Percentiles rank a stretch among this genome's conserved stretches.
Evolutionary conservation across 2,888 invertebrate species (phyloP).

Genomic region (Leptopilina syphax): DNA sequence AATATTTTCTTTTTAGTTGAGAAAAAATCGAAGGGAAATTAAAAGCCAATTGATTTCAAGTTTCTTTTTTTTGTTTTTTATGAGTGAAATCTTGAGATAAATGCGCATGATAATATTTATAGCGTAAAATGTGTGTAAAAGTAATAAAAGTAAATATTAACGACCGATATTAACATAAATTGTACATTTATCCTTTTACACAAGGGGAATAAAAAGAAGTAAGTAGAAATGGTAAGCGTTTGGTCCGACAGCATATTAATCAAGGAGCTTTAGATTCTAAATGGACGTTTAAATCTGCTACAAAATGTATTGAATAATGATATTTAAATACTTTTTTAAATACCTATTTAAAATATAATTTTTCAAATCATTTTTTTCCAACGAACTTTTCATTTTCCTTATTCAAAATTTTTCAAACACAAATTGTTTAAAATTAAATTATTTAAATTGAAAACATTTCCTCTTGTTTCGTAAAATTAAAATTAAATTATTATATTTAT

Average conservation of each 20-base stretch:
- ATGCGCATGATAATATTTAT: neutral
- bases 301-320: neutral
- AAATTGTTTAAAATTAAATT: too few relatives aligned
- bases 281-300: constrained; percentile 3
- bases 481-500: too few relatives aligned
- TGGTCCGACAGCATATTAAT: constrained; percentile 12
- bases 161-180: constrained; percentile 6
- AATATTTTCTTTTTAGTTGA: too few relatives aligned
- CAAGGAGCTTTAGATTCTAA: constrained; percentile 1
- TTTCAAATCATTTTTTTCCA: too few relatives aligned
- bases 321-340: neutral
- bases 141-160: constrained; percentile 15
- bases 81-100: constrained; percentile 4
- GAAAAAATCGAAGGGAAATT: too few relatives aligned
- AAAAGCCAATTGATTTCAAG: too few relatives aligned
- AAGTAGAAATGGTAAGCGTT: constrained; percentile 31
- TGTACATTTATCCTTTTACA: neutral
- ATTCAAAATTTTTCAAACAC: too few relatives aligned
- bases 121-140: constrained; percentile 3
- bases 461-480: too few relatives aligned
- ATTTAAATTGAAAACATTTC: too few relatives aligned
- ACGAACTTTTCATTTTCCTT: too few relatives aligned
- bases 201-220: neutral
- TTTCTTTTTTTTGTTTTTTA: neutral
- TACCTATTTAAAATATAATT: too few relatives aligned